A percentile compares a stretch with the other conserved stretches of the same genome.
Evolutionary conservation across 2,113 vertebrate species (phyloP).

Genomic region (Arenaria interpres): DNA sequence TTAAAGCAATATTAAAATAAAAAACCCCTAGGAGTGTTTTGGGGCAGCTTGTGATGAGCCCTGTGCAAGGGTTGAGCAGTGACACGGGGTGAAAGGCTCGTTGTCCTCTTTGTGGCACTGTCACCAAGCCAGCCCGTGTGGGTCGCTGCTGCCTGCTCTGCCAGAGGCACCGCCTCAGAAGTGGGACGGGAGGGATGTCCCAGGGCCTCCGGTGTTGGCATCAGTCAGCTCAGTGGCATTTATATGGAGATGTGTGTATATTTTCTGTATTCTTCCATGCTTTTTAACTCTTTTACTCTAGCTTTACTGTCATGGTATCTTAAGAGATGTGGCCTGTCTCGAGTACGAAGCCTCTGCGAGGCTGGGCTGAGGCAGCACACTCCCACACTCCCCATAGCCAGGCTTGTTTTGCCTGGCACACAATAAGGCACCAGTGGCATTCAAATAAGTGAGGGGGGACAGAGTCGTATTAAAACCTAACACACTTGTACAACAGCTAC

Average conservation of each 20-base stretch:
- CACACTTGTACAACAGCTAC: not conserved
- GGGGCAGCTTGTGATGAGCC: not conserved
- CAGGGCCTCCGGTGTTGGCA: not conserved
- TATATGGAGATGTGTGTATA: not conserved
- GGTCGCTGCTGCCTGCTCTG: not conserved
- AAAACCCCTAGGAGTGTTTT: not conserved
- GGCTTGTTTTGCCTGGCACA: not conserved
- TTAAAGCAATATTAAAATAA: not conserved
- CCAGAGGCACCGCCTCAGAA: not conserved
- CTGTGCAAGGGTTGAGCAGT: not conserved
- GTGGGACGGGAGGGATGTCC: not conserved
- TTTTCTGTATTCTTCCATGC: not conserved
- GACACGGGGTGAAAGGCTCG: accelerated
- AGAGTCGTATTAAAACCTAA: not conserved
- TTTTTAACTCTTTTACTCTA: not conserved
- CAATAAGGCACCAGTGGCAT: not conserved
- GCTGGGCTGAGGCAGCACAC: accelerated
- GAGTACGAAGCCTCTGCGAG: accelerated
- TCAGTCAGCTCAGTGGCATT: not conserved
- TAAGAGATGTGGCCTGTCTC: not conserved
- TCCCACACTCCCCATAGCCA: not conserved
- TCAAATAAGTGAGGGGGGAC: not conserved
- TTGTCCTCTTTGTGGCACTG: not conserved
- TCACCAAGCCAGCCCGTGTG: not conserved
- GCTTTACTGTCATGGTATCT: not conserved